phyloP scores from a whole-genome alignment of 2,113 vertebrate species.

The Xiphophorus maculatus region DNA sequence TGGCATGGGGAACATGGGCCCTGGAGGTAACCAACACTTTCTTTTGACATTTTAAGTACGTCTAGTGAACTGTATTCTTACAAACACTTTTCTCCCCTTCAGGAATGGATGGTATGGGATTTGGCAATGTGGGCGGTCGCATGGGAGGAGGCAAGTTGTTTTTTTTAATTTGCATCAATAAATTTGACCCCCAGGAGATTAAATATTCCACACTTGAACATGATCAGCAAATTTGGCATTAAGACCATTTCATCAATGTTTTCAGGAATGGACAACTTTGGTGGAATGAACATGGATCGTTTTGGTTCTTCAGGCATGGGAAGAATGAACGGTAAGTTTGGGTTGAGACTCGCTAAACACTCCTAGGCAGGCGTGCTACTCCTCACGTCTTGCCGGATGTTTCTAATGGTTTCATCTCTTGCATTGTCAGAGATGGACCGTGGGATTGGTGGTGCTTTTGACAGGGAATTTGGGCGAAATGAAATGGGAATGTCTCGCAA shows the following conservation, averaged over 20 bases:
- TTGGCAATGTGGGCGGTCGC: constrained; percentile 90
- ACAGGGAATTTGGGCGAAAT: constrained; percentile 86
- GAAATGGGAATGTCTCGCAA: constrained; percentile 90
- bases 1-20: constrained; percentile 90
- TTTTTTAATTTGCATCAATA: background rate
- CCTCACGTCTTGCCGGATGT: constrained; percentile 25
- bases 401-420: constrained; percentile 67
- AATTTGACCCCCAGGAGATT: too few species aligned
- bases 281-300: constrained; percentile 89
- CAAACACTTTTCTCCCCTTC: constrained; percentile 44
- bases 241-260: background rate
- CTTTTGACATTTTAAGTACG: background rate
- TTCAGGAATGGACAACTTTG: constrained; percentile 93
- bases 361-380: constrained; percentile 28
- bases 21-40: constrained; percentile 83
- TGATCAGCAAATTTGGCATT: background rate
- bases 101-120: constrained; percentile 96
- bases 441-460: constrained; percentile 88
- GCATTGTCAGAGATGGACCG: constrained; percentile 87
- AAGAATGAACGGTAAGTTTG: constrained; percentile 89
- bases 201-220: background rate
- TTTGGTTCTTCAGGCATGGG: constrained; percentile 92
- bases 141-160: constrained; percentile 89
- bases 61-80: background rate
- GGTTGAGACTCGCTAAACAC: background rate